phyloP scores from a whole-genome alignment of 2,113 vertebrate species.

The Microtus richardsoni region DNA sequence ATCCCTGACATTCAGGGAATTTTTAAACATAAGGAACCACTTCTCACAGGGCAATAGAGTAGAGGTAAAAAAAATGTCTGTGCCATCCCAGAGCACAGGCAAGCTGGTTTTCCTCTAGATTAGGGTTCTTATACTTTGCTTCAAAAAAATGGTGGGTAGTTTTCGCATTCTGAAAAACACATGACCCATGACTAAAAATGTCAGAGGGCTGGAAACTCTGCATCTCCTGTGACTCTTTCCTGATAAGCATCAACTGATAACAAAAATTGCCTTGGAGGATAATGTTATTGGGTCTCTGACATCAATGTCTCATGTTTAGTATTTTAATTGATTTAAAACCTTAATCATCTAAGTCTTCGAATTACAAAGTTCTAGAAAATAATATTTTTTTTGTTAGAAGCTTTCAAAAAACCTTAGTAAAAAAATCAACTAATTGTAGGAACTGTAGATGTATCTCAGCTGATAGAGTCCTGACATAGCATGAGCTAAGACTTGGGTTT shows the following conservation, averaged over 20 bases:
- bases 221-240: not conserved
- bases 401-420: not conserved
- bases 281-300: not conserved
- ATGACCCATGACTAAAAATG: not conserved
- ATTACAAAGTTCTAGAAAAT: not conserved
- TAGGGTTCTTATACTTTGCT: not conserved
- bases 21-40: slow-evolving; percentile 39
- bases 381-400: not conserved
- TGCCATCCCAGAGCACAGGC: not conserved
- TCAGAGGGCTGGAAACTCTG: not conserved
- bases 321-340: not conserved
- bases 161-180: not conserved
- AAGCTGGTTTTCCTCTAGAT: not conserved
- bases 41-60: not conserved
- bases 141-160: not conserved
- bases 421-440: not conserved
- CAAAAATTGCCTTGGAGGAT: not conserved
- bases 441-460: not conserved
- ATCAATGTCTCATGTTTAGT: not conserved
- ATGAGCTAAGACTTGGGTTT: not conserved
- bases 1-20: slow-evolving; percentile 50
- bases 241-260: too few species aligned
- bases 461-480: not conserved
- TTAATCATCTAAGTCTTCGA: not conserved
- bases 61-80: not conserved